Conservation (phyloP, 2,888 invertebrate genomes). For the Bellardia pandia region DNA sequence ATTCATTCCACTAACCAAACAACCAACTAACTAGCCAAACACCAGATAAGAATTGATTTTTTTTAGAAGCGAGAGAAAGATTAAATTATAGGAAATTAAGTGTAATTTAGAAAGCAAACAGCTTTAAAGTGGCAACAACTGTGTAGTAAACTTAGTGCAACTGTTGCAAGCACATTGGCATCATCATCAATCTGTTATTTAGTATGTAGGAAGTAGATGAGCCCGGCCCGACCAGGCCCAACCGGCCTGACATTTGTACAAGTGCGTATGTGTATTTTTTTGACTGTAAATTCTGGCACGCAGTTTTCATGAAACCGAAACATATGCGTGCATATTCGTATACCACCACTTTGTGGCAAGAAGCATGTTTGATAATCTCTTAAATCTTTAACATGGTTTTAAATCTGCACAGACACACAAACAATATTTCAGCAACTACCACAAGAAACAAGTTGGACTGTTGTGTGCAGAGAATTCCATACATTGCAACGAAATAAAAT, state of each 20-base stretch:
- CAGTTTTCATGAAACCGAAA: slow-evolving; percentile 37
- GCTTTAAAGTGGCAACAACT: slow-evolving; percentile 59
- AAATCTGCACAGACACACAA: slow-evolving; percentile 35
- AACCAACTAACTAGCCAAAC: slow-evolving; percentile 3
- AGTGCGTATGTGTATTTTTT: slow-evolving; percentile 55
- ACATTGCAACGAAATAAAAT: background rate
- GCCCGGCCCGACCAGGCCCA: background rate
- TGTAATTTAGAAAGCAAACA: slow-evolving; percentile 65
- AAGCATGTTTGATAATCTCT: slow-evolving; percentile 63
- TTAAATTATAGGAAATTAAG: slow-evolving; percentile 63
- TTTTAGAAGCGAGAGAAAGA: slow-evolving; percentile 40
- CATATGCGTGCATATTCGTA: slow-evolving; percentile 52
- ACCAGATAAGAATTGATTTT: slow-evolving; percentile 39
- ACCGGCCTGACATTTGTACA: slow-evolving; percentile 60
- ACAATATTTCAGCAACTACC: slow-evolving; percentile 22
- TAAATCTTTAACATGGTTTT: slow-evolving; percentile 67
- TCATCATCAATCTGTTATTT: slow-evolving; percentile 11
- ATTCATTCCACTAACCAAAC: background rate
- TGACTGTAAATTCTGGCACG: slow-evolving; percentile 42
- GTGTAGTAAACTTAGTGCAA: slow-evolving; percentile 30
- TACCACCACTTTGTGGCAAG: slow-evolving; percentile 45
- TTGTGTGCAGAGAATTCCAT: background rate
- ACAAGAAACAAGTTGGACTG: slow-evolving; percentile 39
- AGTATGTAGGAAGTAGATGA: slow-evolving; percentile 52
- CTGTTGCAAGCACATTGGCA: slow-evolving; percentile 7